phyloP scores from a whole-genome alignment of 2,888 invertebrate species.

The Hipparchia semele region DNA sequence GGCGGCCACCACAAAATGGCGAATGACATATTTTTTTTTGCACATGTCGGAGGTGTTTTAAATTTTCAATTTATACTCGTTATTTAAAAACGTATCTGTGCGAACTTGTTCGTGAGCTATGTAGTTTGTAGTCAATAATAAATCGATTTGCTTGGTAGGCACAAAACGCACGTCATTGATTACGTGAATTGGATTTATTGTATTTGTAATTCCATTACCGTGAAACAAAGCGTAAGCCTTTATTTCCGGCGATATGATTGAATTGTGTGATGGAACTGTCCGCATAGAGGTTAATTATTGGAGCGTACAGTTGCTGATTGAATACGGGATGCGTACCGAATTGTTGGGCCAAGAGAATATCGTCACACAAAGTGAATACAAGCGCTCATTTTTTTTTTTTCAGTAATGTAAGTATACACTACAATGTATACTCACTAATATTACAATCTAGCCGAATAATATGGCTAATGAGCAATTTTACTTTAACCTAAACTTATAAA shows the following conservation, averaged over 20 bases:
- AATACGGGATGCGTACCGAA: slow-evolving; percentile 12
- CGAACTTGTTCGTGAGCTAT: no score
- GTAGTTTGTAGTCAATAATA: no score
- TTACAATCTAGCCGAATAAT: no score
- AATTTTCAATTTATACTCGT: no score
- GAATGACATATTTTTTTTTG: no score
- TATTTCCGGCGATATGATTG: slow-evolving; percentile 13
- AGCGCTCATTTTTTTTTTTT: background rate
- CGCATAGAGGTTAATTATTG: slow-evolving; percentile 23
- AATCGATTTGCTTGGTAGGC: background rate
- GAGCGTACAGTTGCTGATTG: slow-evolving; percentile 22
- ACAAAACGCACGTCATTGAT: background rate
- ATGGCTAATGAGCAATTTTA: no score
- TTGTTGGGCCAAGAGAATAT: slow-evolving; percentile 3
- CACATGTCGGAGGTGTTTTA: no score
- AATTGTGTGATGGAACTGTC: slow-evolving; percentile 14
- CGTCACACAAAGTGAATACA: slow-evolving; percentile 1
- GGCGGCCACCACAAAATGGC: no score
- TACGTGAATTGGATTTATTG: background rate
- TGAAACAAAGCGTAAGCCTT: background rate
- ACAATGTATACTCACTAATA: no score
- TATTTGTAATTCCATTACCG: slow-evolving; percentile 9
- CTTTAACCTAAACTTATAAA: no score
- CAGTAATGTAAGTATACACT: no score
- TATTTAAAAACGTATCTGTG: no score